These are phyloP conservation scores for Hedya salicella DNA, from an alignment of 2,888 invertebrate species.

Conservation along the genomic window DNA sequence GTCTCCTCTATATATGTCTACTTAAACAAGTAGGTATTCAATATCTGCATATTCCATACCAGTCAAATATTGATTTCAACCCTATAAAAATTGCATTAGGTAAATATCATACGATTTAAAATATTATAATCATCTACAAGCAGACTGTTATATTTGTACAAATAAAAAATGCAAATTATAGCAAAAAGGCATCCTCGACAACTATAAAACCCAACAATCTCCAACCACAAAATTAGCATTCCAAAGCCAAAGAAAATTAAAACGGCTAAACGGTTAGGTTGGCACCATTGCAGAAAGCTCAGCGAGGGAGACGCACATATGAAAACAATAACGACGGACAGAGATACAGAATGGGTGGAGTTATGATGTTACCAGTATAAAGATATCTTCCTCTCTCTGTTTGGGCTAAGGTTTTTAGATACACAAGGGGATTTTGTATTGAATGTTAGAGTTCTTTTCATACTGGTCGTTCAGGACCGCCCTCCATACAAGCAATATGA, in stretches of 20 bases:
- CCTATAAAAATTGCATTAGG: too few relatives aligned
- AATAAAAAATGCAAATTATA: background rate
- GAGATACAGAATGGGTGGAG: conserved; percentile 37
- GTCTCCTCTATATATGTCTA: too few relatives aligned
- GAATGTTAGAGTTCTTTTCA: conserved; percentile 45
- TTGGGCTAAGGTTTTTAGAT: conserved; percentile 7
- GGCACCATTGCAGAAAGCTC: conserved; percentile 28
- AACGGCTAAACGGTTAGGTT: conserved; percentile 30
- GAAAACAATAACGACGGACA: conserved; percentile 6
- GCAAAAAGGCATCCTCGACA: conserved; percentile 5
- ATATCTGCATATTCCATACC: too few relatives aligned
- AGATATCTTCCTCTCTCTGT: background rate
- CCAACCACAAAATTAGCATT: conserved; percentile 38
- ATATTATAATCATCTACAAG: too few relatives aligned
- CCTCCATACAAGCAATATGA: conserved; percentile 78
- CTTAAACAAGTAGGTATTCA: too few relatives aligned
- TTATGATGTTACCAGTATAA: conserved; percentile 33
- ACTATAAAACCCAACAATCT: conserved; percentile 32
- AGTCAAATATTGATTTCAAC: too few relatives aligned
- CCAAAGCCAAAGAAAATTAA: conserved; percentile 38
- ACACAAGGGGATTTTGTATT: conserved; percentile 6
- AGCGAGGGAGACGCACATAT: conserved; percentile 17
- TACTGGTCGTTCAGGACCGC: conserved; percentile 62
- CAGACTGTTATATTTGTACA: background rate
- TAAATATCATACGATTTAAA: too few relatives aligned